These are phyloP conservation scores for Aegithalos caudatus DNA, from an alignment of 2,113 vertebrate species.

Conservation along the genomic window DNA sequence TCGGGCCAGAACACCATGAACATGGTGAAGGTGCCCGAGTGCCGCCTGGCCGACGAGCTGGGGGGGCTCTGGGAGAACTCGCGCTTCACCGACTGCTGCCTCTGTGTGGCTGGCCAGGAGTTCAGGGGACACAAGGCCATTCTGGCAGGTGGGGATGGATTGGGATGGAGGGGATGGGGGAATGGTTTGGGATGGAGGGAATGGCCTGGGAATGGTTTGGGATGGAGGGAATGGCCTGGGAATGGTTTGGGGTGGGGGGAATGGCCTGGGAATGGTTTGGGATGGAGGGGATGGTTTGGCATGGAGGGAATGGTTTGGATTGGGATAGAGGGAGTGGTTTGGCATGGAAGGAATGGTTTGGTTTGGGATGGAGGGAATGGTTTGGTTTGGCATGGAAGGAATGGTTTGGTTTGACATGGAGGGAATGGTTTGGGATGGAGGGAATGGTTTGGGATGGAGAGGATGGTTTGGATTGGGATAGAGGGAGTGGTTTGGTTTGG, in stretches of 20 bases:
- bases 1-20: conserved; percentile 98
- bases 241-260: background rate
- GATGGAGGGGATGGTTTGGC: background rate
- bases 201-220: background rate
- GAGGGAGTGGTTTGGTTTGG: too few relatives aligned
- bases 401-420: too few relatives aligned
- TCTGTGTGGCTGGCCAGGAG: conserved; percentile 92
- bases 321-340: background rate
- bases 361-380: background rate
- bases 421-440: too few relatives aligned
- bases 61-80: conserved; percentile 96
- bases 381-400: too few relatives aligned
- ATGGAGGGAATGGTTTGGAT: too few relatives aligned
- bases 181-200: too few relatives aligned
- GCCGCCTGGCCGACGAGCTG: conserved; percentile 92
- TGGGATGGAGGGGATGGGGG: background rate
- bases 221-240: background rate
- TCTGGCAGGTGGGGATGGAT: conserved; percentile 79
- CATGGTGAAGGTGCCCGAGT: conserved; percentile 94
- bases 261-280: too few relatives aligned
- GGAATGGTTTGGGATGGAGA: too few relatives aligned
- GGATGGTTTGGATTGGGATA: too few relatives aligned
- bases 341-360: background rate
- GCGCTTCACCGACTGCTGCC: conserved; percentile 94
- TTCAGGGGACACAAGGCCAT: conserved; percentile 93